phyloP scores from a whole-genome alignment of 2,113 vertebrate species.

The Rhizomys pruinosus region DNA sequence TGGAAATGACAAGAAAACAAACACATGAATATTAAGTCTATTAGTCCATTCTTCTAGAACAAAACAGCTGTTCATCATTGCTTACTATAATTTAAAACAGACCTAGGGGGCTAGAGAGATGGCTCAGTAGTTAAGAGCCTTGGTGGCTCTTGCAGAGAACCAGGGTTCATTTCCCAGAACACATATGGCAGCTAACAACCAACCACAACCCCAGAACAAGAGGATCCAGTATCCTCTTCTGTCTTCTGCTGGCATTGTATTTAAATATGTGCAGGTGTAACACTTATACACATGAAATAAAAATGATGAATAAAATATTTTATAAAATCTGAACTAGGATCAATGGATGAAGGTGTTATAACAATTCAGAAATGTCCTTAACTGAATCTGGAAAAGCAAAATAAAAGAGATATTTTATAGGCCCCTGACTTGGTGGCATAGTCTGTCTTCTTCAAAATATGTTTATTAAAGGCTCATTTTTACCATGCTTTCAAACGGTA shows the following conservation, averaged over 20 bases:
- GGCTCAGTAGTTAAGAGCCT: too few species aligned
- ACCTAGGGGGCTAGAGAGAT: too few species aligned
- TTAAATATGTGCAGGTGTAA: background rate
- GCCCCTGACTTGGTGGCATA: background rate
- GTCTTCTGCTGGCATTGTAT: too few species aligned
- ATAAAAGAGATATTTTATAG: background rate
- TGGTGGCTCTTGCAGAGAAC: too few species aligned
- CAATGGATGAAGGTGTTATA: background rate
- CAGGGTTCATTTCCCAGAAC: too few species aligned
- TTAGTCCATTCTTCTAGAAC: background rate
- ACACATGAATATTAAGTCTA: background rate
- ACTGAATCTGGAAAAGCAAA: background rate
- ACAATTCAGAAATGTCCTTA: background rate
- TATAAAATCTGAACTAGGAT: background rate
- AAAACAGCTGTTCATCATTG: background rate
- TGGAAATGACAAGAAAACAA: background rate
- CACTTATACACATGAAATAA: too few species aligned
- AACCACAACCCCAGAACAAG: too few species aligned
- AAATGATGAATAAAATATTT: too few species aligned
- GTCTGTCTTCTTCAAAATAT: background rate
- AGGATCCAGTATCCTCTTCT: too few species aligned
- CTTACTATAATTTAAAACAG: background rate
- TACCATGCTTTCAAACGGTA: background rate
- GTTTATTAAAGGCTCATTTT: background rate
- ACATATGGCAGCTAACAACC: too few species aligned